Evolutionary conservation across 2,888 invertebrate genomes (phyloP), one percentile per base, ranked within the genome.

Genomic region (Trisateles emortualis): DNA sequence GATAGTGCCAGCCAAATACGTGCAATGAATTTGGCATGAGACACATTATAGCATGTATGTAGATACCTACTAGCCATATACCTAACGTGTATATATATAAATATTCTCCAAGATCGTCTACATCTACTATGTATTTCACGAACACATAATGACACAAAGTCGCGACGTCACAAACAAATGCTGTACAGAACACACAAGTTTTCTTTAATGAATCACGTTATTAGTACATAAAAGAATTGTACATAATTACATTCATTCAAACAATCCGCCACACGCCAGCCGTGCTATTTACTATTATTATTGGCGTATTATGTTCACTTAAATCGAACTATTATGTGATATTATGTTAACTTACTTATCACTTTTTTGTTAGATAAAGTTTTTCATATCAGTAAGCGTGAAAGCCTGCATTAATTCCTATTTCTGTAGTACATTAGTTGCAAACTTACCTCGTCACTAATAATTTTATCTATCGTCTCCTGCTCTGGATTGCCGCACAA

Each of bases 401-500:
- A 54, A 59, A 72, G 61, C 65, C 47, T 53, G 59, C 46, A 64
- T 55, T 63, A 47, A 45, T 42, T 17, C 50, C 17, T 39, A 19
- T 17, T 38, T 49, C 3, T 11, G 26, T 29, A 54, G 16, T 44
- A 44, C 26, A 61, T 54, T 65, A 64, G 70, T 68, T 59, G 63
- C 50, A 55, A 68, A 84, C 94, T 94, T 95, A 97, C 97, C 96
- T 97, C 97, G 90, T 96, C 95, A 81, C 97, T 97, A 84, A 96
- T 96, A 87, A 98, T 97, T 94, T 97, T 97, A 88, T 94, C 94
- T 90, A 97, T 94, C 67, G 97, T 95, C 82, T 96, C 96, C 83
- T 96, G 95, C 80, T 95, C 95, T 64, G 98, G 98, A 68, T 96
- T 97, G 68, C 98, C 98, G 88, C 97, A 97, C 79, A 98, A 94